Percentiles rank a stretch among this genome's conserved stretches.
Conservation (phyloP, 2,888 invertebrate genomes). For the Idaea aversata region DNA sequence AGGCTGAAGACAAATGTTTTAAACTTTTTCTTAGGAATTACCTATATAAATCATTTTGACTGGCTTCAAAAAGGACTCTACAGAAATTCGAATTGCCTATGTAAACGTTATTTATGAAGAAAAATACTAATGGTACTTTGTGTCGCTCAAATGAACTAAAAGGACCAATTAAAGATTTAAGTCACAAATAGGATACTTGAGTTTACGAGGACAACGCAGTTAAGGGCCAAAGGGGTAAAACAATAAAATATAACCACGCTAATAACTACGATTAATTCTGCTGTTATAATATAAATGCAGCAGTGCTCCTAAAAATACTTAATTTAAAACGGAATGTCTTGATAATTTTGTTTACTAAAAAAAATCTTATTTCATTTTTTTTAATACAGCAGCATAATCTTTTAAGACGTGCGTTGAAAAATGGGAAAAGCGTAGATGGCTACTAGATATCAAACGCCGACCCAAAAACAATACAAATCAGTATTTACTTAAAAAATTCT, state of each 20-base stretch:
- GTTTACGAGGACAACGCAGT: neutral
- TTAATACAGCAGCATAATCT: conserved; percentile 72
- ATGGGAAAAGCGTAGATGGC: conserved; percentile 40
- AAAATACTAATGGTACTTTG: too few species aligned
- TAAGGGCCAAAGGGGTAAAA: neutral
- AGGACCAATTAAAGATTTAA: too few species aligned
- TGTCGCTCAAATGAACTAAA: too few species aligned
- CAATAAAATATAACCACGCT: neutral
- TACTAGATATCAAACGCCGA: conserved; percentile 15
- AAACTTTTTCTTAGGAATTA: conserved; percentile 8
- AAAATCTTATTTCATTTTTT: conserved; percentile 57
- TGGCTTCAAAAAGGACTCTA: too few species aligned
- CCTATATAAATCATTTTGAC: too few species aligned
- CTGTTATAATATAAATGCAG: conserved; percentile 39
- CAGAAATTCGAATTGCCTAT: too few species aligned
- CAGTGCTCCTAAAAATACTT: conserved; percentile 53
- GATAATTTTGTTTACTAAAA: conserved; percentile 67
- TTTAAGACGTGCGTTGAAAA: conserved; percentile 56
- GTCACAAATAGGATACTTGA: neutral
- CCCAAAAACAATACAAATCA: neutral
- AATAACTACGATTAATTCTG: neutral
- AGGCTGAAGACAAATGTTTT: neutral
- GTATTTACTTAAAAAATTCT: neutral
- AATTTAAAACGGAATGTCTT: conserved; percentile 50
- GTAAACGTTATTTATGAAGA: too few species aligned